Conservation (phyloP, 2,888 invertebrate species). For the Acanthosepion lycidas region DNA sequence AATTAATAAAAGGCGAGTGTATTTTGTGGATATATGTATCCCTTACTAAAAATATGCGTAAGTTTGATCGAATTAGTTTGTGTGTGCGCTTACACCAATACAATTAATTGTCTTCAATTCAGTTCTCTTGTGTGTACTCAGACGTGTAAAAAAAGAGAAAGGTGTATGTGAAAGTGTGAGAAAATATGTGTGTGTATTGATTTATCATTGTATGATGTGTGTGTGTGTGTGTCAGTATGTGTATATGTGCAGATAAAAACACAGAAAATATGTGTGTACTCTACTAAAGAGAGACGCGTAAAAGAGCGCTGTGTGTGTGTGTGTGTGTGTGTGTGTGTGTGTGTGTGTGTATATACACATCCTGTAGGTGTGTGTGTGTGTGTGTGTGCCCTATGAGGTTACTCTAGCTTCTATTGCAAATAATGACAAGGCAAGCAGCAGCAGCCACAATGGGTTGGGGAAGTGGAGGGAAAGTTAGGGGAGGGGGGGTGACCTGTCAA, state of each 20-base stretch:
- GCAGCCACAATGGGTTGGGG: neutral
- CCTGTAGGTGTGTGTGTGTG: neutral
- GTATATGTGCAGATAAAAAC: neutral
- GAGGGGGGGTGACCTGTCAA: neutral
- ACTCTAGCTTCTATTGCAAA: neutral
- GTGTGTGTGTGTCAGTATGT: neutral
- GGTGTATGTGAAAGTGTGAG: neutral
- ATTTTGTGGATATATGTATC: too few species aligned
- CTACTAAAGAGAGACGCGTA: too few species aligned
- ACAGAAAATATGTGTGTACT: neutral
- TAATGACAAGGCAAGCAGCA: slow-evolving; percentile 3
- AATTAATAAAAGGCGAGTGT: too few species aligned
- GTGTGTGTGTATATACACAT: neutral
- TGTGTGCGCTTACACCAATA: too few species aligned
- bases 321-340: neutral
- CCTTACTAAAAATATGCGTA: too few species aligned
- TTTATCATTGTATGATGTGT: neutral
- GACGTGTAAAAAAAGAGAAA: neutral
- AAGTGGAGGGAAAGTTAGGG: neutral
- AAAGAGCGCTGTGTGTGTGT: neutral
- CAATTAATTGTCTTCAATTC: too few species aligned
- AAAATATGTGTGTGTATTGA: neutral
- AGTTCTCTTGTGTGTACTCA: too few species aligned
- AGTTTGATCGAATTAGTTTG: too few species aligned
- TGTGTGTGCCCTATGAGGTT: neutral